These are phyloP conservation scores for Tinea pellionella DNA, from an alignment of 2,888 invertebrate genomes.

Conservation along the genomic window DNA sequence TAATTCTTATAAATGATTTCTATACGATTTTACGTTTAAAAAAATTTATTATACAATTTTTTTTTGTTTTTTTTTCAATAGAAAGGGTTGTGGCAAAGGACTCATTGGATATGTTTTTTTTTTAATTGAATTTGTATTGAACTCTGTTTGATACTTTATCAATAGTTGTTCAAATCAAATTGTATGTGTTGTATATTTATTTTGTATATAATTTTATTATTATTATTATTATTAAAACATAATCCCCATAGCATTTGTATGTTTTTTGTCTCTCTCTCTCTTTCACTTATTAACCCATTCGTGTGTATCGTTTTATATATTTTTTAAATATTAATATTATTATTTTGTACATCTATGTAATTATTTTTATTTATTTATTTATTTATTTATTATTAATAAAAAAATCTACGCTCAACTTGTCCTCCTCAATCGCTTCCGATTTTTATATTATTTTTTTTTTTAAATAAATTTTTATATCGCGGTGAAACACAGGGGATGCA, in stretches of 20 bases:
- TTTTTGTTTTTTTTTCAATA: no score
- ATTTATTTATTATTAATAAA: constrained; percentile 1
- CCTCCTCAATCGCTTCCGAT: constrained; percentile 65
- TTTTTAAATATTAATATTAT: no score
- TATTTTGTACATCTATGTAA: neutral
- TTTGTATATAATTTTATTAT: neutral
- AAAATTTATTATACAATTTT: neutral
- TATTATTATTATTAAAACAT: neutral
- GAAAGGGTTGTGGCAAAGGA: constrained; percentile 14
- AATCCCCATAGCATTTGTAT: neutral
- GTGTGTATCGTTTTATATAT: constrained; percentile 42
- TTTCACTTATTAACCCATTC: constrained; percentile 45
- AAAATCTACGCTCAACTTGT: constrained; percentile 42
- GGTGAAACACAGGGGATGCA: constrained; percentile 68
- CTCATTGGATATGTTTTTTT: constrained; percentile 17
- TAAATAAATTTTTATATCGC: constrained; percentile 31
- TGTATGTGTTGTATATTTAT: constrained; percentile 3
- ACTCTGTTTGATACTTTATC: constrained; percentile 7
- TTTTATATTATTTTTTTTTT: constrained; percentile 33
- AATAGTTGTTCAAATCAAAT: neutral
- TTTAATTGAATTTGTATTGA: constrained; percentile 20
- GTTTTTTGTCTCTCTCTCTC: constrained; percentile 5
- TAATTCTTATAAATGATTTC: no score
- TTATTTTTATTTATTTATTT: constrained; percentile 1
- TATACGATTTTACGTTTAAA: neutral